These are phyloP conservation scores for Drosophila kuntzei DNA, from an alignment of 2,888 invertebrate genomes.

Conservation along the genomic window DNA sequence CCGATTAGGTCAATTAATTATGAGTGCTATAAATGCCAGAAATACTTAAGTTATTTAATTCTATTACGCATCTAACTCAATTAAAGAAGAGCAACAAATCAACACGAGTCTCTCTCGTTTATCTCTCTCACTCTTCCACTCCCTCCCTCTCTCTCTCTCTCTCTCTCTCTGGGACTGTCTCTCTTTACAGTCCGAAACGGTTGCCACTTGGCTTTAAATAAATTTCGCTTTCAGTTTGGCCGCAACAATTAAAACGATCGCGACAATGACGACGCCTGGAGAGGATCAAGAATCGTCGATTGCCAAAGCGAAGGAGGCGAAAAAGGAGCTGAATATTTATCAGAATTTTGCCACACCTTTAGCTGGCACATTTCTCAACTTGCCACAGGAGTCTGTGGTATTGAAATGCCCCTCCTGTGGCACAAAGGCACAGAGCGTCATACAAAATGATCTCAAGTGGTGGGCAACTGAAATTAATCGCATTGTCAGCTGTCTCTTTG, in stretches of 20 bases:
- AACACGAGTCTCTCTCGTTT: not conserved
- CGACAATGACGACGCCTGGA: slow-evolving; percentile 27
- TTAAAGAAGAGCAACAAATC: slow-evolving; percentile 57
- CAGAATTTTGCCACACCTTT: slow-evolving; percentile 83
- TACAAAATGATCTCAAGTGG: slow-evolving; percentile 83
- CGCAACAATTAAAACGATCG: slow-evolving; percentile 49
- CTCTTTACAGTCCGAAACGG: slow-evolving; percentile 32
- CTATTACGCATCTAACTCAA: slow-evolving; percentile 75
- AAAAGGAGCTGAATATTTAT: slow-evolving; percentile 73
- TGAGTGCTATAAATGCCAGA: slow-evolving; percentile 50
- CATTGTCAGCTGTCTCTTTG: slow-evolving; percentile 81
- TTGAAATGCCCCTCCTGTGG: slow-evolving; percentile 83
- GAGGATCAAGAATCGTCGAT: slow-evolving; percentile 39
- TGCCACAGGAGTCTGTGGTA: slow-evolving; percentile 74
- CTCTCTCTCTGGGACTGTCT: slow-evolving; percentile 1
- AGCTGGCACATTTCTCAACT: slow-evolving; percentile 82
- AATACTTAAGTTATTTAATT: slow-evolving; percentile 50
- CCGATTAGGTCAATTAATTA: slow-evolving; percentile 66
- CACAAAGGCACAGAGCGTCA: slow-evolving; percentile 71
- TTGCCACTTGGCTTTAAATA: slow-evolving; percentile 30
- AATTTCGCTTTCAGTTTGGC: slow-evolving; percentile 60
- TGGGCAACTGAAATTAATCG: slow-evolving; percentile 82
- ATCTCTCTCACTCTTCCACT: not conserved
- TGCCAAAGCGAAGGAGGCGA: slow-evolving; percentile 37
- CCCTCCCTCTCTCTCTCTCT: slow-evolving; percentile 8